Evolutionary conservation across 2,797 vertebrate species (phyloP).

Genomic region (Enteromius mattozi): DNA sequence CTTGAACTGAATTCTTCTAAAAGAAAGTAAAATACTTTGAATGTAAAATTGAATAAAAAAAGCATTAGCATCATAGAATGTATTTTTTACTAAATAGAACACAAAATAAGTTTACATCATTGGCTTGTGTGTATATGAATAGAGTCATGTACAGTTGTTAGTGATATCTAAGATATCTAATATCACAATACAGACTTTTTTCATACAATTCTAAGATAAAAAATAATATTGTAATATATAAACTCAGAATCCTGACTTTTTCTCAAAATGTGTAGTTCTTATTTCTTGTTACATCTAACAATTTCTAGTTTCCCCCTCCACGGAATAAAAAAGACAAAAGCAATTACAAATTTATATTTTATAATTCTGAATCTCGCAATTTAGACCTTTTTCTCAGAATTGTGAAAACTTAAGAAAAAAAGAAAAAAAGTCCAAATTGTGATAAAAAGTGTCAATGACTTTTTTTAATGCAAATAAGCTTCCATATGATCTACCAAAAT

Average conservation of each 20-base stretch:
- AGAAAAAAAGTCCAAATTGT: too few species aligned
- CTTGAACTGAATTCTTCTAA: not conserved
- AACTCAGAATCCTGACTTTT: too few species aligned
- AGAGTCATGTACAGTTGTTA: too few species aligned
- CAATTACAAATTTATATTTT: not conserved
- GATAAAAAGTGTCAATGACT: not conserved
- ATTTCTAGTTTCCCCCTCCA: too few species aligned
- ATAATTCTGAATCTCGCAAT: too few species aligned
- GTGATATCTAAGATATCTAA: too few species aligned
- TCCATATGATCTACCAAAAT: not conserved
- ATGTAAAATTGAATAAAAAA: not conserved
- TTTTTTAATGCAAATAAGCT: not conserved
- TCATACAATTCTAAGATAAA: too few species aligned
- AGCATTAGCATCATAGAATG: not conserved
- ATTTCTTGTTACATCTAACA: too few species aligned
- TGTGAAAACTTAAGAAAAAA: too few species aligned
- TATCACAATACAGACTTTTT: too few species aligned
- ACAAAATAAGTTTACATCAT: not conserved
- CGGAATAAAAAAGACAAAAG: not conserved
- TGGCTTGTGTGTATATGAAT: not conserved
- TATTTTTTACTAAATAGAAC: not conserved
- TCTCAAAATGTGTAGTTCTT: too few species aligned
- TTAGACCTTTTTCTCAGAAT: not conserved
- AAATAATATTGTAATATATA: too few species aligned
- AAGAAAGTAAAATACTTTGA: not conserved